A percentile compares a stretch with the other conserved stretches of the same genome.
phyloP scores from a whole-genome alignment of 1,140 invertebrate species.

The Mya arenaria region DNA sequence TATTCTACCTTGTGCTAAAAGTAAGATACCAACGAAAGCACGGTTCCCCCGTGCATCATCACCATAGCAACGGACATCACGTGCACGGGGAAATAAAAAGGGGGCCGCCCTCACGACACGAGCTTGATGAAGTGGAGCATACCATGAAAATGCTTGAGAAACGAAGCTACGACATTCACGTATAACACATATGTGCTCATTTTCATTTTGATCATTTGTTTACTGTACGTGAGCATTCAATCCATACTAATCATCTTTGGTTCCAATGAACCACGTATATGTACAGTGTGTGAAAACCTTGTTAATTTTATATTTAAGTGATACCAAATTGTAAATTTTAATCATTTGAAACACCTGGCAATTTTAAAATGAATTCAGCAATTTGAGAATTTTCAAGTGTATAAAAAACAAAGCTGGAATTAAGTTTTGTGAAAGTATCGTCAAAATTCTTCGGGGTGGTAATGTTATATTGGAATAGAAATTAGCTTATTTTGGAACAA shows the following conservation, averaged over 20 bases:
- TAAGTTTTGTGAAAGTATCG: not conserved
- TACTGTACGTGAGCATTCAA: no score
- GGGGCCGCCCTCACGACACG: constrained; percentile 41
- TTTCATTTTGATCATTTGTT: no score
- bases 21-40: constrained; percentile 63
- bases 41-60: not conserved
- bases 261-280: no score
- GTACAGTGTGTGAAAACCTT: no score
- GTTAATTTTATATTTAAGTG: no score
- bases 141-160: constrained; percentile 54
- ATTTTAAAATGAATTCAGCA: no score
- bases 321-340: no score
- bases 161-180: constrained; percentile 45
- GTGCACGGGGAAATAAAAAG: constrained; percentile 6
- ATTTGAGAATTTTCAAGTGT: no score
- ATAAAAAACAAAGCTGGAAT: no score
- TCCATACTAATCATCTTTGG: no score
- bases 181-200: no score
- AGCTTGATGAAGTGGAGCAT: constrained; percentile 51
- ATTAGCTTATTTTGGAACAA: constrained; percentile 19
- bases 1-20: constrained; percentile 76
- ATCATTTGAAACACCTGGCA: no score
- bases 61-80: constrained; percentile 35
- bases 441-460: constrained; percentile 29
- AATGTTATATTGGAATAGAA: constrained; percentile 19